Evolutionary conservation across 2,888 invertebrate genomes (phyloP).

Genomic region (Mythimna ferrago): DNA sequence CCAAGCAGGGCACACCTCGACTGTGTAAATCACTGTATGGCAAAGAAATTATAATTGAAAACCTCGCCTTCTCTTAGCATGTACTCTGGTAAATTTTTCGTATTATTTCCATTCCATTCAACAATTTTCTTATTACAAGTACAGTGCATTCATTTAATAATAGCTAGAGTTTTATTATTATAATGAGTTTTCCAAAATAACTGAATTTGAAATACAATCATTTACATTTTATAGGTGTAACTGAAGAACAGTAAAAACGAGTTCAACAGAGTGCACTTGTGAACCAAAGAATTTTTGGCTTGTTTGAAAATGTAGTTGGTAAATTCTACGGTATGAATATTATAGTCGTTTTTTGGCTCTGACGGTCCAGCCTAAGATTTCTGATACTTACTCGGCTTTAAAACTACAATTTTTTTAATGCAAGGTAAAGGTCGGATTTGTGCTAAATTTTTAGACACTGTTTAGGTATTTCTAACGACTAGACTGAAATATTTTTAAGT

Average conservation of each 20-base stretch:
- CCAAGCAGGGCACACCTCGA: too few relatives aligned
- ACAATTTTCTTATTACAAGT: neutral
- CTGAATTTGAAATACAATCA: slow-evolving; percentile 27
- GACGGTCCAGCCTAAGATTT: neutral
- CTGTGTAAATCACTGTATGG: too few relatives aligned
- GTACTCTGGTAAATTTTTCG: neutral
- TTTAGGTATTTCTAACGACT: neutral
- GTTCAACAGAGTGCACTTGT: slow-evolving; percentile 25
- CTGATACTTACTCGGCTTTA: neutral
- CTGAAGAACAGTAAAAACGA: slow-evolving; percentile 30
- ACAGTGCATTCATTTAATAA: slow-evolving; percentile 33
- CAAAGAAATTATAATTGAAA: too few relatives aligned
- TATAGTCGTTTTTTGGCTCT: too few relatives aligned
- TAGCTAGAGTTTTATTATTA: slow-evolving; percentile 21
- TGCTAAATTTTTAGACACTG: too few relatives aligned
- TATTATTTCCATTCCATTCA: slow-evolving; percentile 18
- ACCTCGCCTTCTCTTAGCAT: too few relatives aligned
- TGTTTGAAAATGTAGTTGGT: neutral
- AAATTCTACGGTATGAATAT: neutral
- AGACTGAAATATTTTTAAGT: neutral
- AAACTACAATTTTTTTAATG: too few relatives aligned
- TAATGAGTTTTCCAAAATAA: slow-evolving; percentile 19
- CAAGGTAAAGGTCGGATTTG: neutral
- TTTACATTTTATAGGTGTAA: slow-evolving; percentile 34
- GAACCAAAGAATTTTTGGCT: neutral